phyloP scores from a whole-genome alignment of 2,797 vertebrate genomes.

The Sphenopsis melanotis region DNA sequence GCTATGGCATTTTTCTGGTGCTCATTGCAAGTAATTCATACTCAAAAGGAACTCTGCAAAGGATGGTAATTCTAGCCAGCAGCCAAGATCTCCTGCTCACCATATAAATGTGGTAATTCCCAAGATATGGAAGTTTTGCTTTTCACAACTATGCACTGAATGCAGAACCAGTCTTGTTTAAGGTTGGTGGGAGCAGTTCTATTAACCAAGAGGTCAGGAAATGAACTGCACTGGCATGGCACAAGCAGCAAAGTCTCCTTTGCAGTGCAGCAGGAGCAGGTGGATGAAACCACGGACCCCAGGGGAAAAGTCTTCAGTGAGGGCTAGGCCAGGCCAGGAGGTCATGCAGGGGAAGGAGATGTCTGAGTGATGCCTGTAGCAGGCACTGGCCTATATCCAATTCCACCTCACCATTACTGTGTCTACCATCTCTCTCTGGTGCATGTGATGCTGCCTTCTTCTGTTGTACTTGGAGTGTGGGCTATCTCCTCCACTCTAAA shows the following conservation, averaged over 20 bases:
- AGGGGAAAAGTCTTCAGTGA: background rate
- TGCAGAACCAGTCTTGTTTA: background rate
- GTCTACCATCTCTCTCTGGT: background rate
- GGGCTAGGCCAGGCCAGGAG: background rate
- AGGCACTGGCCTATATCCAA: background rate
- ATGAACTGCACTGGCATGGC: background rate
- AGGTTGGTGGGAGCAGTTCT: background rate
- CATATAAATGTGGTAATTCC: background rate
- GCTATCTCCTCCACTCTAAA: background rate
- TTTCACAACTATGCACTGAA: background rate
- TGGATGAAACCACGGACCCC: background rate
- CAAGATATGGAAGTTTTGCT: background rate
- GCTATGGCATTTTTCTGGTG: background rate
- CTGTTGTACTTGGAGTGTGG: background rate
- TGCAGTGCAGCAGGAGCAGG: background rate
- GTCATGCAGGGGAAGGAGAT: background rate
- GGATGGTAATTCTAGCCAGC: background rate
- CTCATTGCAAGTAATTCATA: background rate
- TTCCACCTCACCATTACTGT: background rate
- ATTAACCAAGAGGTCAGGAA: background rate
- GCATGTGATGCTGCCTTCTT: background rate
- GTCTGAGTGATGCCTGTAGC: slow-evolving; percentile 13
- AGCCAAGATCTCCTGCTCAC: background rate
- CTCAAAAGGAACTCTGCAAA: background rate
- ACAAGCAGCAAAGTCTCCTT: background rate